Evolutionary conservation across 2,888 invertebrate species (phyloP), one percentile per base, ranked within the genome.

Genomic region (Drosophila mulleri): DNA sequence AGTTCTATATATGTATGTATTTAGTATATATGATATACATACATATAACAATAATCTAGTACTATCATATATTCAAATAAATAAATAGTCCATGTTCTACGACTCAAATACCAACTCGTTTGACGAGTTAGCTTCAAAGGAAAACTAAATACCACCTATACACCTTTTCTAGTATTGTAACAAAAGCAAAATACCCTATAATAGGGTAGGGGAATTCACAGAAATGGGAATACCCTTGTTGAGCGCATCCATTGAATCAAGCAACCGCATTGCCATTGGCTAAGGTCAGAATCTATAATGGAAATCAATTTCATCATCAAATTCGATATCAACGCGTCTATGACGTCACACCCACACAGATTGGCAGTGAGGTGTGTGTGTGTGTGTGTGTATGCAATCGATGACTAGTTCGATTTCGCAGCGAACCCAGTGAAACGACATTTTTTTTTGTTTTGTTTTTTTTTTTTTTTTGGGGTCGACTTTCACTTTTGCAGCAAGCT

Each of bases 401-500:
- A 65, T 65, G 73, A 72, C 61, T 72, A 57, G 48, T 53, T 23
- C 20, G 35, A 32, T 35, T n/a, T 29, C 44, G 26, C 8, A n/a
- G 29, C 29, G n/a, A 29, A 5, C 48, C 11, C n/a, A 29, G 29
- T 48, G 48, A 48, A 48, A 29, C 48, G 35, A 14, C 12, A 18
- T 50, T 63, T 23, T 45, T 20, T 63, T 23, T 45, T 20, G n/a
- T 29, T 32, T 32, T 32, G 14, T n/a, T n/a, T 50, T 63, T 23
- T 45, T 20, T 63, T 23, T 45, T 20, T 20, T 29, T 32, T 32
- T 32, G 14, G 26, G 26, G 41, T 9, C 53, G 37, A 59, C 76
- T 78, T 77, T 77, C 78, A 78, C 78, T 60, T 78, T 68, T 47
- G 12, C 18, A 26, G 20, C 2, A 3, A 18, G 29, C 44, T 37